These are phyloP conservation scores for Pseudonaja textilis DNA, from an alignment of 2,113 vertebrate species.

Conservation along the genomic window DNA sequence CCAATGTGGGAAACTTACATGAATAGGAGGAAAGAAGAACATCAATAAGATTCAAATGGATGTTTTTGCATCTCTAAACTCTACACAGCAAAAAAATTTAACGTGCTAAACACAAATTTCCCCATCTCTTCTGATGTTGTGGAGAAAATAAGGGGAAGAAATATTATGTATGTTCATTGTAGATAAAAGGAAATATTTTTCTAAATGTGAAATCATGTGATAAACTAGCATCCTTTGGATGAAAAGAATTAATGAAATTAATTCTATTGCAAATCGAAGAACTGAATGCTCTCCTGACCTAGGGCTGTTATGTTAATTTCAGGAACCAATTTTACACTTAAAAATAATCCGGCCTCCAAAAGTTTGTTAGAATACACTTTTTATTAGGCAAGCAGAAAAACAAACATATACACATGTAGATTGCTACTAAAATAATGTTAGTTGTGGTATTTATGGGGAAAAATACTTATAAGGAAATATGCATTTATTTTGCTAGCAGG, in stretches of 20 bases:
- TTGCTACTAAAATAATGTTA: background rate
- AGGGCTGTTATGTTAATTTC: background rate
- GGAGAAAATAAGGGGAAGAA: background rate
- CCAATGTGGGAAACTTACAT: background rate
- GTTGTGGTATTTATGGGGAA: background rate
- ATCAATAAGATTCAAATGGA: background rate
- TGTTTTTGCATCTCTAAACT: background rate
- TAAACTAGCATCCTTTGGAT: background rate
- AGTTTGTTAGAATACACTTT: background rate
- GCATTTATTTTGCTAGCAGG: background rate
- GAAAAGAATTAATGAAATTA: background rate
- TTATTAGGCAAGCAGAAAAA: background rate
- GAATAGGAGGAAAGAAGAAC: background rate
- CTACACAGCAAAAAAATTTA: background rate
- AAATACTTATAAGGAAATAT: background rate
- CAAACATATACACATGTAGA: background rate
- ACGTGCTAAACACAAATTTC: background rate
- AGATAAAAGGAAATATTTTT: background rate
- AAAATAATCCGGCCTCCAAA: background rate
- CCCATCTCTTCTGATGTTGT: background rate
- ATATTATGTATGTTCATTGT: background rate
- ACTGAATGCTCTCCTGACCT: background rate
- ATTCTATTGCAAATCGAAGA: background rate
- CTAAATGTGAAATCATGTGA: background rate
- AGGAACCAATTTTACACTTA: background rate